These are phyloP conservation scores for Hypotaenidia philippensis DNA, from an alignment of 2,797 vertebrate genomes.

Conservation along the genomic window DNA sequence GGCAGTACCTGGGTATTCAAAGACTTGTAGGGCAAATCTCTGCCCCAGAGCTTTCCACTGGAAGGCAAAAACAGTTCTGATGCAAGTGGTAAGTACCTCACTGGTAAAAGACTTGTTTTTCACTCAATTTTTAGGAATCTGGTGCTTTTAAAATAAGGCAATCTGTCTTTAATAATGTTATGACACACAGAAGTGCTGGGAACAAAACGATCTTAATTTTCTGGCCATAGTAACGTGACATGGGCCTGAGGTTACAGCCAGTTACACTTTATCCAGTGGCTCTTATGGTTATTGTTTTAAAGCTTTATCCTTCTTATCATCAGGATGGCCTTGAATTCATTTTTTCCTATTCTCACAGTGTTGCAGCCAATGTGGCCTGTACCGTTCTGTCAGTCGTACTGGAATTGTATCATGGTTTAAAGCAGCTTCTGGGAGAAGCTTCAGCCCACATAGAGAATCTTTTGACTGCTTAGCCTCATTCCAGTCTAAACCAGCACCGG, in stretches of 20 bases:
- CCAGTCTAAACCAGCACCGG: neutral
- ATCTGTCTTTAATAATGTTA: conserved; percentile 17
- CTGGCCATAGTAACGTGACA: neutral
- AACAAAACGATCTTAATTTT: conserved; percentile 25
- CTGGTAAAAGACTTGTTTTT: neutral
- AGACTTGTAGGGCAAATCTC: neutral
- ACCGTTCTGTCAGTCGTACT: neutral
- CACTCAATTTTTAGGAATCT: neutral
- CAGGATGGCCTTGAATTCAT: neutral
- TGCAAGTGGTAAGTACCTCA: neutral
- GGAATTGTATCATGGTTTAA: neutral
- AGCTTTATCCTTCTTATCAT: conserved; percentile 16
- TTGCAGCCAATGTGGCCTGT: neutral
- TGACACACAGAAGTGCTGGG: neutral
- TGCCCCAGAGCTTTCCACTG: neutral
- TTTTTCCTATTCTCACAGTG: neutral
- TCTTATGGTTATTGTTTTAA: neutral
- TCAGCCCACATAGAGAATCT: neutral
- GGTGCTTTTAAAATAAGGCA: neutral
- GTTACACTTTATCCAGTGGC: conserved; percentile 28
- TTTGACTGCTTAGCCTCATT: neutral
- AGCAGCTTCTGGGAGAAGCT: neutral
- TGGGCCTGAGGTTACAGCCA: neutral
- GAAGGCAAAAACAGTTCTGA: neutral
- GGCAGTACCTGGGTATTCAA: neutral